These are phyloP conservation scores for Abrostola tripartita DNA, from an alignment of 2,888 invertebrate species.

Conservation along the genomic window DNA sequence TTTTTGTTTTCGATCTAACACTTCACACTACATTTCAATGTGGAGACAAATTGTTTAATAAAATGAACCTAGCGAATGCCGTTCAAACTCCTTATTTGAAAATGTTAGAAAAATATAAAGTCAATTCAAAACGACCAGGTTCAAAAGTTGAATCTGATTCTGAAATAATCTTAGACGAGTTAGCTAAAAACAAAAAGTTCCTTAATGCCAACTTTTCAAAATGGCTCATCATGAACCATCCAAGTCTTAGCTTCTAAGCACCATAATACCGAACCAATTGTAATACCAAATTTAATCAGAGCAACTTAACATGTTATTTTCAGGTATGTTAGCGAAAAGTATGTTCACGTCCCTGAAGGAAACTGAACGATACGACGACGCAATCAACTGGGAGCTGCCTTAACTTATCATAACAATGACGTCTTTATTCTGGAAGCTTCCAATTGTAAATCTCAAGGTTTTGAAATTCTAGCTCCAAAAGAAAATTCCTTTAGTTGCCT, in stretches of 20 bases:
- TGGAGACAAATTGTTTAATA: no score
- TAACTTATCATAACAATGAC: constrained; percentile 53
- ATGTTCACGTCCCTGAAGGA: constrained; percentile 83
- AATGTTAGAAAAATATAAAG: no score
- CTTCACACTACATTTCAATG: no score
- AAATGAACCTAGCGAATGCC: no score
- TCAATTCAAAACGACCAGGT: no score
- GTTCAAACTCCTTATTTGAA: no score
- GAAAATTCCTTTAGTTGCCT: constrained; percentile 2
- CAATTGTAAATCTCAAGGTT: constrained; percentile 18
- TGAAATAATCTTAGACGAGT: no score
- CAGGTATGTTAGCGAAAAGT: constrained; percentile 85
- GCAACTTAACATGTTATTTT: constrained; percentile 40
- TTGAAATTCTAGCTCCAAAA: constrained; percentile 11
- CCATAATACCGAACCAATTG: background rate
- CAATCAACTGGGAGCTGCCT: constrained; percentile 90
- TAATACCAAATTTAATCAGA: constrained; percentile 1
- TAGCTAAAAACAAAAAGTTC: no score
- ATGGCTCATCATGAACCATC: no score
- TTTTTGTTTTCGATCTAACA: no score
- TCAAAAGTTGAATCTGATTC: no score
- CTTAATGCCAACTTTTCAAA: no score
- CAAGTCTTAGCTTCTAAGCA: background rate
- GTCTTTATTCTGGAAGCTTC: constrained; percentile 40
- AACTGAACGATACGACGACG: constrained; percentile 89